Evolutionary conservation across 1,140 invertebrate genomes (phyloP).

Genomic region (Battus philenor): DNA sequence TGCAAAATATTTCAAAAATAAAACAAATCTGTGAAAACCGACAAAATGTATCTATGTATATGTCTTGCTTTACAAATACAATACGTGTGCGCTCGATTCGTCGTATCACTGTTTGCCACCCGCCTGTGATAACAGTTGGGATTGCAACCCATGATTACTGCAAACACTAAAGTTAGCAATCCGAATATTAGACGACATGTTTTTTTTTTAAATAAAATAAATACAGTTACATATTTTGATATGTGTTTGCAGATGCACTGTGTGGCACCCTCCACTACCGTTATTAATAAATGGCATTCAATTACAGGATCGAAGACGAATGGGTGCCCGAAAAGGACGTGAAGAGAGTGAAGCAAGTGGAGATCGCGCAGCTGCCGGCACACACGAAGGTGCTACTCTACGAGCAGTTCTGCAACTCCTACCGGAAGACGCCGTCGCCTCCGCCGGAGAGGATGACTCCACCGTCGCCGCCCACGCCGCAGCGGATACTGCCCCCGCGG

Average conservation of each 20-base stretch:
- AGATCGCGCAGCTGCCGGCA: slow-evolving; percentile 45
- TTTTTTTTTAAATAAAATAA: slow-evolving; percentile 17
- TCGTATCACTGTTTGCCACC: no score
- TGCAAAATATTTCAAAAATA: no score
- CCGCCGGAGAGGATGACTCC: slow-evolving; percentile 14
- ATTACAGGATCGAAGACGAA: slow-evolving; percentile 62
- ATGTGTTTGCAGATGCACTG: slow-evolving; percentile 61
- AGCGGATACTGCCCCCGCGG: slow-evolving; percentile 28
- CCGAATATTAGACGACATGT: neutral
- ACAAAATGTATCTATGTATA: no score
- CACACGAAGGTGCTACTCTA: slow-evolving; percentile 54
- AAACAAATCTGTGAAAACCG: no score
- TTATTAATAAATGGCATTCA: slow-evolving; percentile 6
- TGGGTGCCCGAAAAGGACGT: slow-evolving; percentile 63
- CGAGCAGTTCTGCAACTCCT: slow-evolving; percentile 55
- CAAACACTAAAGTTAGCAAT: slow-evolving; percentile 48
- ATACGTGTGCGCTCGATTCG: no score
- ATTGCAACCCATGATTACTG: slow-evolving; percentile 58
- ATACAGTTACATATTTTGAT: slow-evolving; percentile 6
- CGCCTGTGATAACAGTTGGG: slow-evolving; percentile 20
- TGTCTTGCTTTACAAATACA: neutral
- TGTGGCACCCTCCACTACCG: slow-evolving; percentile 35
- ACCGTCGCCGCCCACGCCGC: slow-evolving; percentile 20
- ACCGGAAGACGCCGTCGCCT: slow-evolving; percentile 30
- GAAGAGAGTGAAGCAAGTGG: slow-evolving; percentile 45